Base-by-base conservation (phyloP, 2,888 invertebrate genomes). In the Gonocerus acuteangulatus region DNA sequence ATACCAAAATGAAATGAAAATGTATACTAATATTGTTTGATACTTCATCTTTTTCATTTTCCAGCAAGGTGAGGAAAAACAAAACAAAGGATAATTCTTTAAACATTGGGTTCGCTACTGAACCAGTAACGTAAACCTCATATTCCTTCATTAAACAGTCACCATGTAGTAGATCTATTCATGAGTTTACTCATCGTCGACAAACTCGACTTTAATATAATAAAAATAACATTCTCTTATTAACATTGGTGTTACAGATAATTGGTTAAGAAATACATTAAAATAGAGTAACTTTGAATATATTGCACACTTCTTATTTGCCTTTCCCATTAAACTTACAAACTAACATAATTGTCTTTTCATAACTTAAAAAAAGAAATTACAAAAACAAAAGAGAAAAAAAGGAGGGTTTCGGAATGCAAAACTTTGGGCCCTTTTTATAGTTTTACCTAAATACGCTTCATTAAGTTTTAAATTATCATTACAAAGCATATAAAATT, bases 341-440 rank as follows among this genome's bases (percentile, higher is more conserved):
- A n/a, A 22, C 42, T 54, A 54, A 51, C 32, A 34, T 34, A 51
- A 42, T 39, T 54, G 54, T 54, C 54, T 54, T 54, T 54, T 54
- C 7, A 15, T 7, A 39, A 15, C 34, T 22, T 22, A 36, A 9
- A 19, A n/a, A n/a, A n/a, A n/a, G n/a, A n/a, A 19, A 34, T 34
- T n/a, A 2, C 21, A 22, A 13, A n/a, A 42, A 54, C 21, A 54
- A 54, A 16, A 47, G 21, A 23, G 15, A 39, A 18, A 16, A 36
- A 16, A 54, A 54, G 22, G 42, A 54, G 42, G 39, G 22, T 34
- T 39, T 34, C 19, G 54, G 54, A 54, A 54, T 54, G 54, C 19
- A 39, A 21, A 21, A 21, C 15, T 54, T 21, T 42, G 54, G 39
- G 39, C 54, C 47, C 54, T 42, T 54, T 36, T 54, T 54, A 22